phyloP scores from a whole-genome alignment of 2,888 invertebrate genomes.

The Diaphora mendica region DNA sequence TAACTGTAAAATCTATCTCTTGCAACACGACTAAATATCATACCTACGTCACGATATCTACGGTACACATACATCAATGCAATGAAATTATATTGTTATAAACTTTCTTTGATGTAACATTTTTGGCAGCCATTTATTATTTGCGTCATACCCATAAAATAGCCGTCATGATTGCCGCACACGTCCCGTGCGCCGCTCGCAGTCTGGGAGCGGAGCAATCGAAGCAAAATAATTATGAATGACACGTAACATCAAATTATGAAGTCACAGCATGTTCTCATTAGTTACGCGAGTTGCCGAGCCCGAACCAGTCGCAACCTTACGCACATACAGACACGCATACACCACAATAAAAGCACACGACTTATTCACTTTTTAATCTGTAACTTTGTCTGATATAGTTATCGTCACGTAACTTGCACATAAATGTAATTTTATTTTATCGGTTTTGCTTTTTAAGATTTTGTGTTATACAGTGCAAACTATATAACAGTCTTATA shows the following conservation, averaged over 20 bases:
- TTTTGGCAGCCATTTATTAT: slow-evolving; percentile 3
- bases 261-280: slow-evolving; percentile 66
- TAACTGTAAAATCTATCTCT: neutral
- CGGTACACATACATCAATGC: neutral
- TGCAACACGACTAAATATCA: neutral
- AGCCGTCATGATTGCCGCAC: slow-evolving; percentile 21
- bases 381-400: neutral
- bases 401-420: neutral
- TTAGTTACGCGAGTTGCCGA: slow-evolving; percentile 56
- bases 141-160: slow-evolving; percentile 3
- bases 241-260: slow-evolving; percentile 72
- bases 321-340: slow-evolving; percentile 33
- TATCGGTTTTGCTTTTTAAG: neutral
- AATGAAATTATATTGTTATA: neutral
- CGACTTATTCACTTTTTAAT: slow-evolving; percentile 7
- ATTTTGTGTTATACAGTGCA: neutral
- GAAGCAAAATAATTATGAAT: slow-evolving; percentile 68
- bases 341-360: slow-evolving; percentile 23
- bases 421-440: neutral
- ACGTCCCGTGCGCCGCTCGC: slow-evolving; percentile 24
- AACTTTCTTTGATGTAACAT: slow-evolving; percentile 7
- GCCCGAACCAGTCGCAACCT: slow-evolving; percentile 38
- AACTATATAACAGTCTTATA: neutral
- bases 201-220: slow-evolving; percentile 44
- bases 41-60: neutral